Percentiles rank a stretch among this genome's conserved stretches.
phyloP scores from a whole-genome alignment of 2,888 invertebrate genomes.

The Eledone cirrhosa region DNA sequence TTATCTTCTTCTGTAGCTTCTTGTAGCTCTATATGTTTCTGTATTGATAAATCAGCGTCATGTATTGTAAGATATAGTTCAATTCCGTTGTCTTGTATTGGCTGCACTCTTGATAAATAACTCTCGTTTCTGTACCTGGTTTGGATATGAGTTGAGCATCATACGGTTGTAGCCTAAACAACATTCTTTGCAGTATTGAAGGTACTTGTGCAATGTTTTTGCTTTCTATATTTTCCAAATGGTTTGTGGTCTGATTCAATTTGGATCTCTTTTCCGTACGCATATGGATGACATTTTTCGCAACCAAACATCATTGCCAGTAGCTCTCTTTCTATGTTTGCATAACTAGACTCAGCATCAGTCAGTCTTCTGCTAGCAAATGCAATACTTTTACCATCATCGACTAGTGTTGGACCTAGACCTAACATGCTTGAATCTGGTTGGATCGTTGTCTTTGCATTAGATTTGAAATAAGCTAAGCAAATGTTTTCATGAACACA shows the following conservation, averaged over 20 bases:
- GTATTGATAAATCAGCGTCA: too few relatives aligned
- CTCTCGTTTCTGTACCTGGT: neutral
- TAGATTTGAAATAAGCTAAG: neutral
- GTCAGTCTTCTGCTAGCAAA: neutral
- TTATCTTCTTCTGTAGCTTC: too few relatives aligned
- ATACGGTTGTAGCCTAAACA: neutral
- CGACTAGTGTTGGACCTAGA: neutral
- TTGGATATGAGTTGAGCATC: neutral
- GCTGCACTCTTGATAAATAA: neutral
- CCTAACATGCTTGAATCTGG: neutral
- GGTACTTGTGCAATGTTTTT: neutral
- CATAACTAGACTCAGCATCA: neutral
- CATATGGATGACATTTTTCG: too few relatives aligned
- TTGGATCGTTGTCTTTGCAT: conserved; percentile 10
- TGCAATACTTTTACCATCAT: neutral
- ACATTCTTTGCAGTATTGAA: neutral
- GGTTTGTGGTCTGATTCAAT: neutral
- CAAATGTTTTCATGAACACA: neutral
- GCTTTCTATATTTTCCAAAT: neutral
- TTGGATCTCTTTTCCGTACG: neutral
- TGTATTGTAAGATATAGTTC: neutral
- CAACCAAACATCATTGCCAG: too few relatives aligned
- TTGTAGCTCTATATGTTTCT: neutral
- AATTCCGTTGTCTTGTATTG: neutral
- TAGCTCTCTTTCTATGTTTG: conserved; percentile 8